A percentile compares a stretch with the other conserved stretches of the same genome.
Evolutionary conservation across 2,888 invertebrate genomes (phyloP).

Genomic region (Luffia ferchaultella): DNA sequence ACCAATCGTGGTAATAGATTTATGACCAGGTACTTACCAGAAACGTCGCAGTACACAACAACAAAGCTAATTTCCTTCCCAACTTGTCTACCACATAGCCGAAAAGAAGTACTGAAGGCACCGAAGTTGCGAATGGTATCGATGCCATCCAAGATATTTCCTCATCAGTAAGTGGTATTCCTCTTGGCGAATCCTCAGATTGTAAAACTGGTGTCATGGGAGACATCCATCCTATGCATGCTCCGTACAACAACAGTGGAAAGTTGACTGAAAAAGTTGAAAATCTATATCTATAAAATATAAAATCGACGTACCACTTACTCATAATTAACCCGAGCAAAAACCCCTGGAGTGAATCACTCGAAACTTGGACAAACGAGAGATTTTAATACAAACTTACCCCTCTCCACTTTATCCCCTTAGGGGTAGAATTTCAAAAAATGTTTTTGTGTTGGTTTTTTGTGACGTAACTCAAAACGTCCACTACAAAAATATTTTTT

Average conservation of each 20-base stretch:
- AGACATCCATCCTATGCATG: conserved; percentile 61
- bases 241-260: conserved; percentile 56
- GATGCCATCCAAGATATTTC: conserved; percentile 51
- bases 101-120: conserved; percentile 28
- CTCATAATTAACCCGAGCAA: too few relatives aligned
- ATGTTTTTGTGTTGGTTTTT: too few relatives aligned
- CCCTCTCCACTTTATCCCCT: too few relatives aligned
- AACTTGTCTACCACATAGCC: conserved; percentile 32
- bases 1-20: too few relatives aligned
- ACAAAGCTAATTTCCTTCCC: conserved; percentile 34
- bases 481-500: too few relatives aligned
- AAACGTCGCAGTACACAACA: conserved; percentile 13
- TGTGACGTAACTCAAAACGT: too few relatives aligned
- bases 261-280: conserved; percentile 57
- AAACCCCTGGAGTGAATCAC: too few relatives aligned
- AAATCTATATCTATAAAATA: too few relatives aligned
- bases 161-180: conserved; percentile 29
- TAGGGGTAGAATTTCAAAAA: too few relatives aligned
- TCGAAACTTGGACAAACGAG: too few relatives aligned
- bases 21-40: conserved; percentile 16
- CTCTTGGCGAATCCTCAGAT: conserved; percentile 40
- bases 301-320: too few relatives aligned
- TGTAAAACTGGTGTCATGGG: conserved; percentile 55
- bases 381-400: too few relatives aligned
- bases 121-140: conserved; percentile 30